A percentile compares a stretch with the other conserved stretches of the same genome.
phyloP scores from a whole-genome alignment of 2,797 vertebrate genomes.

The Microctenopoma steveboyesi region DNA sequence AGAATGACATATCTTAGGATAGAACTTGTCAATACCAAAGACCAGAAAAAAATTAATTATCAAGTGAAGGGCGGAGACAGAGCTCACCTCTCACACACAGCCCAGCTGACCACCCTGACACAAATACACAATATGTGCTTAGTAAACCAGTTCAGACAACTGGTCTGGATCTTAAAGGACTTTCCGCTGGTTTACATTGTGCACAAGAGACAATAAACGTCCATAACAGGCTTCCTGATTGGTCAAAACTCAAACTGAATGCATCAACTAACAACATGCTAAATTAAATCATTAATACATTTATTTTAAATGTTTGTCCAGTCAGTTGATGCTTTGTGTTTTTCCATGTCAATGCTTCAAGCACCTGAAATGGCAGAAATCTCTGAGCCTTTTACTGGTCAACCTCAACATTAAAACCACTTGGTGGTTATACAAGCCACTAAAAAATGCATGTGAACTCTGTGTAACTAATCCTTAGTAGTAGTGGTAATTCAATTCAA shows the following conservation, averaged over 20 bases:
- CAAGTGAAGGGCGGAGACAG: neutral
- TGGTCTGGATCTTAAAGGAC: conserved; percentile 3
- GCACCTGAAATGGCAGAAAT: neutral
- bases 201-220: conserved; percentile 6
- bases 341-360: neutral
- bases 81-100: conserved; percentile 18
- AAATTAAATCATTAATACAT: neutral
- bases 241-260: neutral
- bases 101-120: conserved; percentile 3
- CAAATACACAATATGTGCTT: conserved; percentile 26
- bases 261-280: neutral
- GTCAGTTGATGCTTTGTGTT: neutral
- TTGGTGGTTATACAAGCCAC: too few species aligned
- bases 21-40: neutral
- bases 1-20: neutral
- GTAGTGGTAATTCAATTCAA: too few species aligned
- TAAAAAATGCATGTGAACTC: too few species aligned
- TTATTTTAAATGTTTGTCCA: neutral
- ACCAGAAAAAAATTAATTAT: neutral
- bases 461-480: too few species aligned
- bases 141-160: conserved; percentile 26
- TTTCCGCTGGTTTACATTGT: conserved; percentile 14
- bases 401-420: too few species aligned
- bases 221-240: neutral
- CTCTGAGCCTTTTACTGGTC: too few species aligned